Base-by-base conservation (phyloP, 2,888 invertebrate species). In the Alloscopus bannaensis region DNA sequence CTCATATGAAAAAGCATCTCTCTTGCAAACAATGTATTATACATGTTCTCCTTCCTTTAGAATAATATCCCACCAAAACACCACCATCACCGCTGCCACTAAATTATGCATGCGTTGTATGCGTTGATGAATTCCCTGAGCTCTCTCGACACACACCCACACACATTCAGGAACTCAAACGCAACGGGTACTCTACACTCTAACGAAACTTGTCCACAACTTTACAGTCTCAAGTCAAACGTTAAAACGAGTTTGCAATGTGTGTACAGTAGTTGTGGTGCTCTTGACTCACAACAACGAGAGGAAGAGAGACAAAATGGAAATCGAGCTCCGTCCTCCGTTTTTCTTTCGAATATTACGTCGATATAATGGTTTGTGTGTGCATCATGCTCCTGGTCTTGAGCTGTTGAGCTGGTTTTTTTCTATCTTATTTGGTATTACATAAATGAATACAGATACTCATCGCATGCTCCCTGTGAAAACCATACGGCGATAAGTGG, bases 71-170 rank as follows among this genome's bases (percentile, higher is more conserved):
- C 36, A 13, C 36, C 13, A 45, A 4, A 45, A 16, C 45, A 22
- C 62, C 16, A 31, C 64, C 22, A 66, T 55, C 42, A 50, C 26
- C 62, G 31, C 77, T 52, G 45, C 66, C 60, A 60, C 68, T 80
- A 80, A 80, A 80, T 80, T 80, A 80, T 80, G 79, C 79, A 80
- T 80, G 66, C 66, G 66, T 60, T 66, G 52, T 50, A 72, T 79
- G 79, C 79, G 79, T 73, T 80, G 79, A 80, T 80, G 79, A 80
- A 80, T 80, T 80, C 79, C 73, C 79, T 72, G 8, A 31, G 72
- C 73, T 45, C 68, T 40, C 65, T 70, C 64, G 45, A 52, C n/a
- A 4, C n/a, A 4, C 4, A 45, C 45, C 66, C 36, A 71, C 71
- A 28, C 50, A 36, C 55, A 28, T 47, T 18, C 52, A n/a, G n/a